Conservation (phyloP, 1,140 invertebrate species). For the Pemphigus obesinymphae region DNA sequence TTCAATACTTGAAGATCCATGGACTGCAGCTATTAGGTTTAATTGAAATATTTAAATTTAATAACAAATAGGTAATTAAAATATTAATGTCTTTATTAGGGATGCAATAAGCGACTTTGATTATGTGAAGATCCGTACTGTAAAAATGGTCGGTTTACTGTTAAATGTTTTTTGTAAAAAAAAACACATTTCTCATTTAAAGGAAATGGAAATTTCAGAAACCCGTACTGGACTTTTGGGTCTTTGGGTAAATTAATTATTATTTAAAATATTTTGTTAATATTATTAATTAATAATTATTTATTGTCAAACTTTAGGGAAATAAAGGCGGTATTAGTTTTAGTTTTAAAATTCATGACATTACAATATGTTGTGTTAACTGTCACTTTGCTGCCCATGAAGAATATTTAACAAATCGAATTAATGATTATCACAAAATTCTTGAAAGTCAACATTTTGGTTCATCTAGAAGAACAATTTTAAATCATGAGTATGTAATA, state of each 20-base stretch:
- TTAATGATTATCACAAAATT: constrained; percentile 82
- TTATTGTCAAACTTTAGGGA: constrained; percentile 61
- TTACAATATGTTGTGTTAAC: constrained; percentile 81
- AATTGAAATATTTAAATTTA: constrained; percentile 17
- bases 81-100: constrained; percentile 51
- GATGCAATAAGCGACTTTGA: constrained; percentile 63
- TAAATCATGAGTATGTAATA: constrained; percentile 78
- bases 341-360: constrained; percentile 77
- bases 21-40: constrained; percentile 67
- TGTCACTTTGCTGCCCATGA: constrained; percentile 85
- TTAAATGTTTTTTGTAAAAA: constrained; percentile 70
- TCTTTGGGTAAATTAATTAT: constrained; percentile 67
- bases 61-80: no score
- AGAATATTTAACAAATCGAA: constrained; percentile 68
- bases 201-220: constrained; percentile 76
- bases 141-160: constrained; percentile 73
- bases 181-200: constrained; percentile 71
- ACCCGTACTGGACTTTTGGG: constrained; percentile 84
- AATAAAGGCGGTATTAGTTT: constrained; percentile 91
- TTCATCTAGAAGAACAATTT: constrained; percentile 62
- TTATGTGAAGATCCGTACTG: constrained; percentile 72
- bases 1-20: constrained; percentile 75
- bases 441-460: constrained; percentile 65
- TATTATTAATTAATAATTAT: neutral
- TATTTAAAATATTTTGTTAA: constrained; percentile 42